A percentile compares a stretch with the other conserved stretches of the same genome.
phyloP scores from a whole-genome alignment of 1,140 invertebrate species.

The Augochlora pura region DNA sequence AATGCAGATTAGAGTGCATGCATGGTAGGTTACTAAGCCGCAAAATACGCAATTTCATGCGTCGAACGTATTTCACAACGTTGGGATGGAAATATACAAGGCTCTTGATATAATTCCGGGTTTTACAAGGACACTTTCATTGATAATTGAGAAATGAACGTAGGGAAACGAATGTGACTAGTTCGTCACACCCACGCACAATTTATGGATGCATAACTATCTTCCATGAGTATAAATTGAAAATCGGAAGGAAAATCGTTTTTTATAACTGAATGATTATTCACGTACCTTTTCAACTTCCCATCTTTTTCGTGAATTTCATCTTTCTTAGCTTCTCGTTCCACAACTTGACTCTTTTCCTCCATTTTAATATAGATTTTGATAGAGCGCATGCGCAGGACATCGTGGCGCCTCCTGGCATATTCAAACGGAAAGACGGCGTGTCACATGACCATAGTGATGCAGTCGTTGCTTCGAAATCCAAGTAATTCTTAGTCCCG shows the following conservation, averaged over 20 bases:
- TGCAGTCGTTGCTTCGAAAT: background rate
- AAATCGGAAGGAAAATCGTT: background rate
- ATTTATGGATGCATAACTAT: background rate
- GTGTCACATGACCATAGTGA: slow-evolving; percentile 11
- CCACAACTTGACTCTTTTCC: slow-evolving; percentile 74
- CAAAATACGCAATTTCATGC: background rate
- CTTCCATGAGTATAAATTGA: background rate
- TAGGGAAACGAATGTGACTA: background rate
- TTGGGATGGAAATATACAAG: too few relatives aligned
- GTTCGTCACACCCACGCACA: background rate
- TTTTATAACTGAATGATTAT: background rate
- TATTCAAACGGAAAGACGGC: background rate
- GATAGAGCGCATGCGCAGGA: slow-evolving; percentile 33
- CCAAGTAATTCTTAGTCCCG: too few relatives aligned
- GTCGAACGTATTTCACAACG: too few relatives aligned
- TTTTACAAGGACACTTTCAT: background rate
- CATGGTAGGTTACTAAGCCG: slow-evolving; percentile 20
- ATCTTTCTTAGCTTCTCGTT: slow-evolving; percentile 74
- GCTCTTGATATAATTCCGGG: background rate
- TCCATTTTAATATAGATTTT: slow-evolving; percentile 80
- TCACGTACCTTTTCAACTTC: slow-evolving; percentile 72
- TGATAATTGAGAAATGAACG: slow-evolving; percentile 12
- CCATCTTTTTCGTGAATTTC: slow-evolving; percentile 75
- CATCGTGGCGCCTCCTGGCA: slow-evolving; percentile 38
- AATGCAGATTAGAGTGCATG: too few relatives aligned